A percentile compares a stretch with the other conserved stretches of the same genome.
These are phyloP conservation scores for Alligator sinensis DNA, from an alignment of 2,113 vertebrate species.

Conservation along the genomic window DNA sequence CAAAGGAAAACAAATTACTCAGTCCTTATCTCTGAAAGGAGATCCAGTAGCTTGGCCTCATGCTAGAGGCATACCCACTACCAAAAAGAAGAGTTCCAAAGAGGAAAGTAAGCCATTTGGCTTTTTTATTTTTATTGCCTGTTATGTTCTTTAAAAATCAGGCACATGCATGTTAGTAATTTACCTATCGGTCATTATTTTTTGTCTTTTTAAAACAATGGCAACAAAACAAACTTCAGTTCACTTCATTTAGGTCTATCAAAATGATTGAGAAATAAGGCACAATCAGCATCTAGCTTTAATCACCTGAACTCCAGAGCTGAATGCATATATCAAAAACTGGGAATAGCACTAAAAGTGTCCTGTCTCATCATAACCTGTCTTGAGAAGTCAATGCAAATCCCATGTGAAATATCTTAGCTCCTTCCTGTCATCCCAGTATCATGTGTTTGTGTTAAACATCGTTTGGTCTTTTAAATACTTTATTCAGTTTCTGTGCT, in stretches of 20 bases:
- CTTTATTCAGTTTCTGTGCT: background rate
- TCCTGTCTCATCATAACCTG: rapidly evolving
- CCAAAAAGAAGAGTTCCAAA: background rate
- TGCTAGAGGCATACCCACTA: background rate
- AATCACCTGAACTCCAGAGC: background rate
- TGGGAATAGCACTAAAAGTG: rapidly evolving
- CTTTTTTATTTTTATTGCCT: background rate
- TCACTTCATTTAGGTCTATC: rapidly evolving
- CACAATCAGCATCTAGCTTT: background rate
- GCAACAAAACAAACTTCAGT: background rate
- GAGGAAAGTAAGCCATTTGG: background rate
- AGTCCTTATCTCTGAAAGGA: slow-evolving; percentile 73
- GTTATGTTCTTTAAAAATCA: background rate
- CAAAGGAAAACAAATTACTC: slow-evolving; percentile 73
- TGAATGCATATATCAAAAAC: rapidly evolving
- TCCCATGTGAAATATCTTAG: rapidly evolving
- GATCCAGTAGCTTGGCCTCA: slow-evolving; percentile 52
- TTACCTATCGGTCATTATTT: background rate
- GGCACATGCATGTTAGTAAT: rapidly evolving
- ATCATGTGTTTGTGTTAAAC: background rate
- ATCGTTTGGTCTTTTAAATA: background rate
- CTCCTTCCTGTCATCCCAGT: background rate
- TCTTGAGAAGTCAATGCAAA: rapidly evolving
- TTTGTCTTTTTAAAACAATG: background rate
- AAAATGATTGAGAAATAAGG: background rate